These are phyloP conservation scores for Apomyelois bistriatella DNA, from an alignment of 2,888 invertebrate species.

Conservation along the genomic window DNA sequence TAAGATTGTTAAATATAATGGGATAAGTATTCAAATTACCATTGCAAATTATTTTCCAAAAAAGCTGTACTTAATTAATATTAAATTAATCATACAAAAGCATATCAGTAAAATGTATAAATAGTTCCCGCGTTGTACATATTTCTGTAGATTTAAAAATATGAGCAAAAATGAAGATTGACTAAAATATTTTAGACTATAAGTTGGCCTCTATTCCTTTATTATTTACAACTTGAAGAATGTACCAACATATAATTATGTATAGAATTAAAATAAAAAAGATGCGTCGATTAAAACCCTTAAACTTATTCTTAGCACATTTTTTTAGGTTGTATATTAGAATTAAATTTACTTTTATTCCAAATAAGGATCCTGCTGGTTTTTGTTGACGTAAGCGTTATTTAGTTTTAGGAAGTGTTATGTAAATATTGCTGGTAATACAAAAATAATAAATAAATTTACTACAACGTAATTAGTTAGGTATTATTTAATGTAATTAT, in stretches of 20 bases:
- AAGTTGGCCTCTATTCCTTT: constrained; percentile 4
- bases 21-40: too few relatives aligned
- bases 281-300: too few relatives aligned
- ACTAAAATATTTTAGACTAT: constrained; percentile 13
- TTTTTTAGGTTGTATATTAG: not conserved
- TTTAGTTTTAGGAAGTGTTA: constrained; percentile 73
- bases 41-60: too few relatives aligned
- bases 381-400: constrained; percentile 56
- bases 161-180: constrained; percentile 10
- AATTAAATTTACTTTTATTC: constrained; percentile 13
- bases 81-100: constrained; percentile 47
- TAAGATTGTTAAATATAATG: too few relatives aligned
- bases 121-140: constrained; percentile 24
- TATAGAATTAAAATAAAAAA: too few relatives aligned
- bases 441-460: constrained; percentile 25
- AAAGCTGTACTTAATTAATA: too few relatives aligned
- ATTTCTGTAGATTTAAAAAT: constrained; percentile 7
- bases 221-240: not conserved
- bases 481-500: constrained; percentile 28
- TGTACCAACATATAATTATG: not conserved
- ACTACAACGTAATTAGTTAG: constrained; percentile 26
- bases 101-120: constrained; percentile 60
- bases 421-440: constrained; percentile 57
- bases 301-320: too few relatives aligned
- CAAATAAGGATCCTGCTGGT: constrained; percentile 18